Conservation (phyloP, 2,888 invertebrate genomes). For the Dryobotodes eremita region DNA sequence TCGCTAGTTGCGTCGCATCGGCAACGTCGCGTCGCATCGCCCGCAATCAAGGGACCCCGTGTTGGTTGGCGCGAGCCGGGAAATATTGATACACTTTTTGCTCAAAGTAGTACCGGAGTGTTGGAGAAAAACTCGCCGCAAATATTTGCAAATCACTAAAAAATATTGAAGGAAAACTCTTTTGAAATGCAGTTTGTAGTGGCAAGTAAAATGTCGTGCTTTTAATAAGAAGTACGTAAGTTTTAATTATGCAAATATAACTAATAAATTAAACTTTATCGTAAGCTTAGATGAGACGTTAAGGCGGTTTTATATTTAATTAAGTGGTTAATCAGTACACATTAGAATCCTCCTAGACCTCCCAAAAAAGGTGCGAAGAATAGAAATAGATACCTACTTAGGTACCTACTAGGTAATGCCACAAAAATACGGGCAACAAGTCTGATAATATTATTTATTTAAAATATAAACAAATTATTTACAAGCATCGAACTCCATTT, state of each 20-base stretch:
- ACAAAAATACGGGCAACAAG: background rate
- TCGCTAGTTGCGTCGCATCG: slow-evolving; percentile 47
- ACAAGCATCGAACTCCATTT: slow-evolving; percentile 61
- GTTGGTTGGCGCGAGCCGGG: slow-evolving; percentile 24
- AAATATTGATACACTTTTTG: slow-evolving; percentile 38
- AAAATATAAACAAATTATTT: slow-evolving; percentile 29
- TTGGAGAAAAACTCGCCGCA: slow-evolving; percentile 9
- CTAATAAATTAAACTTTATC: background rate
- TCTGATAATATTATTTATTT: background rate
- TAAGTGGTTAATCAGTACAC: background rate
- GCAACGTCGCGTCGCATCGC: slow-evolving; percentile 29
- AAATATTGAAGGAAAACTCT: background rate
- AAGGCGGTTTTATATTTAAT: background rate
- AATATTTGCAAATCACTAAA: slow-evolving; percentile 25
- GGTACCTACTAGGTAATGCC: background rate
- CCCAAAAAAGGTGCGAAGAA: background rate
- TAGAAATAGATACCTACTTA: background rate
- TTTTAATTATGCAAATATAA: background rate
- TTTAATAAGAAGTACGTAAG: background rate
- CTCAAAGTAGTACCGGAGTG: background rate
- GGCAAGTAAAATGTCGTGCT: background rate
- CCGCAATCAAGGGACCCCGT: slow-evolving; percentile 54
- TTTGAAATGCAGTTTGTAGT: background rate
- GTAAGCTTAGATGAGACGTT: no score
- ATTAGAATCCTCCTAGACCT: background rate